phyloP scores from a whole-genome alignment of 2,797 vertebrate species.

The Naso thynnoides region DNA sequence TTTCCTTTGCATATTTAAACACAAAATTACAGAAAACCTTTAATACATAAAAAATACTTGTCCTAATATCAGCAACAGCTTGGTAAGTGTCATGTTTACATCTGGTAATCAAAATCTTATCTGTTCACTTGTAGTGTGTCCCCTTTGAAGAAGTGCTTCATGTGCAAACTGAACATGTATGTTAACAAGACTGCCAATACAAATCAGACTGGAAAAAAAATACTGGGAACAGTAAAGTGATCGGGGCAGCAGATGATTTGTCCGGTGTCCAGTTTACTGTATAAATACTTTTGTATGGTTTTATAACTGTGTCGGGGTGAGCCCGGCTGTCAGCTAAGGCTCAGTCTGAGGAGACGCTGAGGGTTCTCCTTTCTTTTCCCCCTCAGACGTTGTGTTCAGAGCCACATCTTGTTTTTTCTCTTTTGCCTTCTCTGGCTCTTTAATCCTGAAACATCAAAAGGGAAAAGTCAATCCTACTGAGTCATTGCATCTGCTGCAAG shows the following conservation, averaged over 20 bases:
- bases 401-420: constrained; percentile 66
- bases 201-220: constrained; percentile 1
- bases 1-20: no score
- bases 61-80: no score
- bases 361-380: constrained; percentile 72
- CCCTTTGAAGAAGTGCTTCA: constrained; percentile 22
- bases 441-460: background rate
- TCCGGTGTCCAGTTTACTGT: constrained; percentile 25
- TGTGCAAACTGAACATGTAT: constrained; percentile 35
- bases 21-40: no score
- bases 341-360: constrained; percentile 56
- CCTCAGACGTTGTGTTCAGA: constrained; percentile 69
- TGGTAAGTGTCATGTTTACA: no score
- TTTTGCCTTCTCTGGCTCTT: background rate
- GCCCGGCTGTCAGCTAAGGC: constrained; percentile 47
- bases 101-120: no score
- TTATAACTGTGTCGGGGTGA: constrained; percentile 1
- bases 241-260: constrained; percentile 23
- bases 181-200: constrained; percentile 6
- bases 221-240: background rate
- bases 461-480: no score
- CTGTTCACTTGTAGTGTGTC: no score
- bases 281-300: background rate
- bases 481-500: no score
- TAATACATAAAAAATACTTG: no score